Percentiles rank a stretch among this genome's conserved stretches.
Conservation (phyloP, 2,797 vertebrate genomes). For the Trachops cirrhosus region DNA sequence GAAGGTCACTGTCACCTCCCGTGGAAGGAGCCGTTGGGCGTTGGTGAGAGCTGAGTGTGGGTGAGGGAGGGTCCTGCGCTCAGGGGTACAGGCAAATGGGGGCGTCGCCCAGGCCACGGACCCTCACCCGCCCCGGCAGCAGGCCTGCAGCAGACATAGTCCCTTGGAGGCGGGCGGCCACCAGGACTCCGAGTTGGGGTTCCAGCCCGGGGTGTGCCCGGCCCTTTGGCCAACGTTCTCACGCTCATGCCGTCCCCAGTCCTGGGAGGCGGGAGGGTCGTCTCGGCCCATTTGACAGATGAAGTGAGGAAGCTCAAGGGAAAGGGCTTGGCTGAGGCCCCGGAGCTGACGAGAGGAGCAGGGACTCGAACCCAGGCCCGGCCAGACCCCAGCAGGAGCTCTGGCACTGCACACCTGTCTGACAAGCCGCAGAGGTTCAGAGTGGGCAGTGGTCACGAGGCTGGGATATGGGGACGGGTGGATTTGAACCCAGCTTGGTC, state of each 20-base stretch:
- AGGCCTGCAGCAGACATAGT: rapidly evolving
- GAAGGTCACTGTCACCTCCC: neutral
- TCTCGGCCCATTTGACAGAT: neutral
- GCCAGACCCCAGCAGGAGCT: neutral
- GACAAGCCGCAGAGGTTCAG: neutral
- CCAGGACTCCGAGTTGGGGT: neutral
- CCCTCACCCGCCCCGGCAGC: rapidly evolving
- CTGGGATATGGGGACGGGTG: rapidly evolving
- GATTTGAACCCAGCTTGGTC: neutral
- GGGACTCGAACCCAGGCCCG: neutral
- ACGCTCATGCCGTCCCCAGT: rapidly evolving
- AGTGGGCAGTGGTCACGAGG: neutral
- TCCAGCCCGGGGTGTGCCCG: rapidly evolving
- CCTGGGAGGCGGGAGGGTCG: neutral
- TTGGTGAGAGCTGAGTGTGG: no score
- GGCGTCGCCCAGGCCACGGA: neutral
- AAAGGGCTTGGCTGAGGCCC: neutral
- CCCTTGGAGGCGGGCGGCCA: rapidly evolving
- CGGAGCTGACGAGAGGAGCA: neutral
- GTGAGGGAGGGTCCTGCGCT: rapidly evolving
- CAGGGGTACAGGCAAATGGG: neutral
- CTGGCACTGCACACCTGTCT: no score
- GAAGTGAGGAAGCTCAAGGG: rapidly evolving
- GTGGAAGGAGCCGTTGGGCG: rapidly evolving
- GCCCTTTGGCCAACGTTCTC: neutral